A percentile compares a stretch with the other conserved stretches of the same genome.
Conservation (phyloP, 1,140 invertebrate species). For the Ostrea denselamellosa region DNA sequence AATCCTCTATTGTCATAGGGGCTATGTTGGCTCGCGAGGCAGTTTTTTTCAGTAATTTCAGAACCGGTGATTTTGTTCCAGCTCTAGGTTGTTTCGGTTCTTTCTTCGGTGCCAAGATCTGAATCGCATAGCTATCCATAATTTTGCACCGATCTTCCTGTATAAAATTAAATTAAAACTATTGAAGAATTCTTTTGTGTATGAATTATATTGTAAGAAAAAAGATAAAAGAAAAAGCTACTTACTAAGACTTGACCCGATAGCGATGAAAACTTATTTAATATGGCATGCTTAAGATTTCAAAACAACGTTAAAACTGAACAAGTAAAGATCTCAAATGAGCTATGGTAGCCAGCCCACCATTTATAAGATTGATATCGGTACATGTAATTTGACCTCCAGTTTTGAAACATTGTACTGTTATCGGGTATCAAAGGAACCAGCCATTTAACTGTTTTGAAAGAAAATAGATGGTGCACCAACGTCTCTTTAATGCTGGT, state of each 20-base stretch:
- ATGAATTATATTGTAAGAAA: neutral
- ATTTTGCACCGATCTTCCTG: neutral
- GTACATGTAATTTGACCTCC: neutral
- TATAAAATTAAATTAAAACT: neutral
- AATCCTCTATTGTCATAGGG: neutral
- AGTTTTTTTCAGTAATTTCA: neutral
- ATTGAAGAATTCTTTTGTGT: neutral
- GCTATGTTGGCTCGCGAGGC: neutral
- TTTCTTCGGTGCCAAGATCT: neutral
- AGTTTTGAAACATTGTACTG: neutral
- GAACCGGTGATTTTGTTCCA: neutral
- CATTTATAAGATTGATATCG: neutral
- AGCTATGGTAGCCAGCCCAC: neutral
- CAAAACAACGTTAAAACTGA: neutral
- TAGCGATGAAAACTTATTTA: neutral
- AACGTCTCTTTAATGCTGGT: neutral
- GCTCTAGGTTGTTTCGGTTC: neutral
- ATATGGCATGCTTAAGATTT: neutral
- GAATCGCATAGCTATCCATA: conserved; percentile 27
- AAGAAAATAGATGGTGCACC: neutral
- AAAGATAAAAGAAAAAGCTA: neutral
- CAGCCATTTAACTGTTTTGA: neutral
- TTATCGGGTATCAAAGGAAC: neutral
- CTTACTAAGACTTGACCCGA: neutral
- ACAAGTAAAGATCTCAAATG: neutral